Percentiles rank a stretch among this genome's conserved stretches.
Conservation (phyloP, 2,888 invertebrate genomes). For the Drosophila merina region DNA sequence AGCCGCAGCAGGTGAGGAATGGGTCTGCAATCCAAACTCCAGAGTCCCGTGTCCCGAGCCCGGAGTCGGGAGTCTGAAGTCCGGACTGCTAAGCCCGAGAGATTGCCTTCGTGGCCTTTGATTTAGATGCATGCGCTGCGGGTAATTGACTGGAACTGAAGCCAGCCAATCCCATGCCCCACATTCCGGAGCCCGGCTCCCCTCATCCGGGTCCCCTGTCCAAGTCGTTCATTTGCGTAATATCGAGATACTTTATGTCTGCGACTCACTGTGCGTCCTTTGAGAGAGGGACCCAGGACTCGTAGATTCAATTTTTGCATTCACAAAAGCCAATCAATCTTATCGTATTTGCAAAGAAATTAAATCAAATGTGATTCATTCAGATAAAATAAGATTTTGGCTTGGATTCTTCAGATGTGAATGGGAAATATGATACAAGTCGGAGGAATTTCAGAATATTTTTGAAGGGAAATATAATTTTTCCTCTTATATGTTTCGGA, state of each 20-base stretch:
- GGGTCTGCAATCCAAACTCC: constrained; percentile 14
- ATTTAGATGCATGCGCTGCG: constrained; percentile 51
- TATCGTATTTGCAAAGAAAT: constrained; percentile 22
- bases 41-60: not conserved
- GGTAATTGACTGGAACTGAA: constrained; percentile 59
- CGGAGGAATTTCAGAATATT: not conserved
- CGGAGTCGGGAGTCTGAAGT: not conserved
- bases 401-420: not conserved
- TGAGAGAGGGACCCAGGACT: constrained; percentile 27
- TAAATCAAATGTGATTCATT: constrained; percentile 36
- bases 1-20: constrained; percentile 41
- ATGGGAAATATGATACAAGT: not conserved
- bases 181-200: not conserved
- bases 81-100: constrained; percentile 33
- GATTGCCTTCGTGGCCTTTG: constrained; percentile 48
- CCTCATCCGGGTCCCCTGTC: constrained; percentile 1
- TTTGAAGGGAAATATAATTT: not conserved
- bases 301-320: constrained; percentile 32
- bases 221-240: constrained; percentile 42
- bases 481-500: not conserved
- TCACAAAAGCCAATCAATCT: constrained; percentile 31
- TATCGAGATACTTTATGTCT: constrained; percentile 35
- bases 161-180: constrained; percentile 18
- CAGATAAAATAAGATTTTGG: constrained; percentile 10
- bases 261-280: constrained; percentile 2